These are phyloP conservation scores for Sminthurides bifidus DNA, from an alignment of 1,140 invertebrate genomes.

Conservation along the genomic window DNA sequence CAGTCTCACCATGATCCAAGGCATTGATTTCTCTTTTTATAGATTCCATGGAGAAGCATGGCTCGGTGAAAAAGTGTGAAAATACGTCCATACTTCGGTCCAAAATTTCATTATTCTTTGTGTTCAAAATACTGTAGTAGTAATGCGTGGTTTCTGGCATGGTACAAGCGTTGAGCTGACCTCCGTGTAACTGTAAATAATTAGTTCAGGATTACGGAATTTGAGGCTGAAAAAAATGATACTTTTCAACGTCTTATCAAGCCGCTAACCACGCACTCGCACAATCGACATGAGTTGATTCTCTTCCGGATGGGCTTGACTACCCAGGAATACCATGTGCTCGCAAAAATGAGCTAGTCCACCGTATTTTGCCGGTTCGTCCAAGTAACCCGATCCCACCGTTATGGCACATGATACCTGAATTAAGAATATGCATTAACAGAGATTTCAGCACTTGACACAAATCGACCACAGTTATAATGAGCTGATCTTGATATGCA, in stretches of 20 bases:
- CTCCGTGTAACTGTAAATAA: slow-evolving; percentile 51
- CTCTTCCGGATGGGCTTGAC: slow-evolving; percentile 70
- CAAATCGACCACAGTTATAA: too few species aligned
- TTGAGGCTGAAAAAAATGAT: not conserved
- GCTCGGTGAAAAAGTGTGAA: slow-evolving; percentile 77
- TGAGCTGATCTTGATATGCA: too few species aligned
- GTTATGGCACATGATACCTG: slow-evolving; percentile 24
- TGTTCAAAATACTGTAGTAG: not conserved
- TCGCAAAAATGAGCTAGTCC: slow-evolving; percentile 90
- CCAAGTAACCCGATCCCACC: slow-evolving; percentile 35
- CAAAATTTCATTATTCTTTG: slow-evolving; percentile 57
- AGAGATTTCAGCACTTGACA: too few species aligned
- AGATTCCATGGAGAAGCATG: slow-evolving; percentile 70
- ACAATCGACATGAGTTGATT: slow-evolving; percentile 59
- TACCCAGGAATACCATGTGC: slow-evolving; percentile 93
- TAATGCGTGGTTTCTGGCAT: slow-evolving; percentile 61
- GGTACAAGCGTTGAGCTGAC: slow-evolving; percentile 67
- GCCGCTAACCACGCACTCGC: slow-evolving; percentile 45
- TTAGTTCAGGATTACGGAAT: not conserved
- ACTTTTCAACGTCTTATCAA: slow-evolving; percentile 34
- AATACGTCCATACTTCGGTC: slow-evolving; percentile 67
- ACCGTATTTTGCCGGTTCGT: slow-evolving; percentile 57
- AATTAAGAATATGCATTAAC: not conserved
- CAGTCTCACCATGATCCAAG: slow-evolving; percentile 64
- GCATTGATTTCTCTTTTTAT: slow-evolving; percentile 83